These are phyloP conservation scores for Cotesia glomerata DNA, from an alignment of 1,140 invertebrate species.

Conservation along the genomic window DNA sequence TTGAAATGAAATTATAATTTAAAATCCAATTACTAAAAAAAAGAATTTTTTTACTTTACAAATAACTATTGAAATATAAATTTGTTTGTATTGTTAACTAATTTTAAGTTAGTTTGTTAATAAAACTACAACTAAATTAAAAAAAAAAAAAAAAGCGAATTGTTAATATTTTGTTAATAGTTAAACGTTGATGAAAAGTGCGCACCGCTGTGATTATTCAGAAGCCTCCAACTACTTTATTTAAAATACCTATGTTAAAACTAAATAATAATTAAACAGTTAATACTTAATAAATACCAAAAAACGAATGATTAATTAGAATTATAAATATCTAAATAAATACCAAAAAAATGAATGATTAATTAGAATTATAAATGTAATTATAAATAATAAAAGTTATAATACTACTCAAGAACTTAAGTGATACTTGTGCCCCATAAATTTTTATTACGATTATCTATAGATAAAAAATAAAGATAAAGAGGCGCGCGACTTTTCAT, in stretches of 20 bases:
- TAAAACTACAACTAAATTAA: conserved; percentile 7
- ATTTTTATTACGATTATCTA: no score
- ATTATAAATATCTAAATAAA: background rate
- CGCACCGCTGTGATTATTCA: conserved; percentile 16
- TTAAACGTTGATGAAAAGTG: conserved; percentile 17
- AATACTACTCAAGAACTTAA: no score
- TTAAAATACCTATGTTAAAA: background rate
- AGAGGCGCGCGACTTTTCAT: conserved; percentile 32
- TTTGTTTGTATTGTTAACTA: background rate
- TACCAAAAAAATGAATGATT: background rate
- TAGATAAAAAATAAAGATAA: background rate
- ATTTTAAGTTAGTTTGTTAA: conserved; percentile 30
- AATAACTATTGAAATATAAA: no score
- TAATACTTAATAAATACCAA: background rate
- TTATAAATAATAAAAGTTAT: no score
- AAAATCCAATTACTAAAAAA: no score
- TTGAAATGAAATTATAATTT: no score
- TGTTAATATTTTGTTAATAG: background rate
- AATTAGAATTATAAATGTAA: no score
- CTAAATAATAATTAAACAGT: background rate
- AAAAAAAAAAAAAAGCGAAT: background rate
- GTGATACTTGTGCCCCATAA: background rate
- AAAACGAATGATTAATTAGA: background rate
- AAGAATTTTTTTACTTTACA: no score
- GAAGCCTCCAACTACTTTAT: background rate